Base-by-base conservation (phyloP, 2,797 vertebrate genomes). In the Enteromius anoplus region DNA sequence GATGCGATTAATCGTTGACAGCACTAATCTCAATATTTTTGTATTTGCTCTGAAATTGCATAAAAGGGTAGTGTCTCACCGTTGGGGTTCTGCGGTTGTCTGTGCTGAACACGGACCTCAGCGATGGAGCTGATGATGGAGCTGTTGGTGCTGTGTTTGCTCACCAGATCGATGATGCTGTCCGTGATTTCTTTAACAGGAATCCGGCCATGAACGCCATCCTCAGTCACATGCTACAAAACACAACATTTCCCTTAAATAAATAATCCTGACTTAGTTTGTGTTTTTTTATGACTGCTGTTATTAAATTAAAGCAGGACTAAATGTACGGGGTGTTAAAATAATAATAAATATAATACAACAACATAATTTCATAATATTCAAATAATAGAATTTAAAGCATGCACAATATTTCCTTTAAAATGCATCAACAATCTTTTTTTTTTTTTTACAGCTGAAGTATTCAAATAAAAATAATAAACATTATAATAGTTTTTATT, bases 171-270 rank as follows among this genome's bases (percentile, higher is more conserved):
- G 12, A 96, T 93, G 78, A 97, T 96, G 87, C 92, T 91, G 85
- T 97, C 96, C 0, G 95, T 97, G 91, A 96, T 94, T 69, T 96
- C 95, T 89, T 95, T 96, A 85, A 96, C 92, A 0, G 95, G 94
- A 78, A 94, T 93, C 17, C 89, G 89, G 62, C 94, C 94, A 53
- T 94, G 92, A 19, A 90, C 78, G 1, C 80, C 94, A 70, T 96
- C 94, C 47, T 96, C 95, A 34, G 95, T 93, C 84, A 93, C 94
- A 96, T 97, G 88, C 85, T 90, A 89, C 9, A 85, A 68, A 70
- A 79, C 32, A 53, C 40, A 73, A n/a, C 0, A 15, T 29, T 53
- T 21, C 7, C 9, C 19, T 45, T 49, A 26, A 58, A 62, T 21
- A 78, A n/a, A 47, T 29, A n/a, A 47, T 49, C 29, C 58, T 19